phyloP scores from a whole-genome alignment of 2,888 invertebrate genomes.

The Rhyacophila evoluta region DNA sequence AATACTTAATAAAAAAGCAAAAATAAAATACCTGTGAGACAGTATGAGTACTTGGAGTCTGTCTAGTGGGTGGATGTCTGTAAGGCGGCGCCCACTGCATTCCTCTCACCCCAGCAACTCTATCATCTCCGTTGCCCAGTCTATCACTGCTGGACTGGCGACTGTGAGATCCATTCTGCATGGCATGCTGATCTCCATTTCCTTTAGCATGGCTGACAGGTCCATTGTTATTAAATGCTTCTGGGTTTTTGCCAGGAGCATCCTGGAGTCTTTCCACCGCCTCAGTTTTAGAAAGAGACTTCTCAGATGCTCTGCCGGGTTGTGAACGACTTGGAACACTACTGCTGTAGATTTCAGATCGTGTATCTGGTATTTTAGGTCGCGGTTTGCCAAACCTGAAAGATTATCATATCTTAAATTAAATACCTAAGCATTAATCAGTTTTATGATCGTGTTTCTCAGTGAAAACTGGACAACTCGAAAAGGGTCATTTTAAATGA shows the following conservation, averaged over 20 bases:
- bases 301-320: conserved; percentile 67
- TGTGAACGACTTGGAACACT: conserved; percentile 64
- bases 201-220: conserved; percentile 29
- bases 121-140: conserved; percentile 45
- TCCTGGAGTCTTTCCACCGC: conserved; percentile 64
- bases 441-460: no score
- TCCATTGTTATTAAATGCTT: conserved; percentile 35
- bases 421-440: no score
- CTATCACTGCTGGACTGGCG: conserved; percentile 51
- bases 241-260: conserved; percentile 58
- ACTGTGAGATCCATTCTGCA: conserved; percentile 50
- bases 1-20: neutral
- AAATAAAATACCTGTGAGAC: conserved; percentile 48
- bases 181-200: conserved; percentile 11
- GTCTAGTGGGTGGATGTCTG: conserved; percentile 61
- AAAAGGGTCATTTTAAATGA: no score
- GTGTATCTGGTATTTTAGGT: conserved; percentile 62
- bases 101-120: conserved; percentile 48
- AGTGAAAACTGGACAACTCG: no score
- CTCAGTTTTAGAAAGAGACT: conserved; percentile 65
- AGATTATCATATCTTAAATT: conserved; percentile 35
- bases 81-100: conserved; percentile 60
- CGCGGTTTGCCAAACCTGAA: conserved; percentile 71
- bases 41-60: conserved; percentile 55
- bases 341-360: conserved; percentile 61